These are phyloP conservation scores for Mycalesis mineus DNA, from an alignment of 2,888 invertebrate species.

Conservation along the genomic window DNA sequence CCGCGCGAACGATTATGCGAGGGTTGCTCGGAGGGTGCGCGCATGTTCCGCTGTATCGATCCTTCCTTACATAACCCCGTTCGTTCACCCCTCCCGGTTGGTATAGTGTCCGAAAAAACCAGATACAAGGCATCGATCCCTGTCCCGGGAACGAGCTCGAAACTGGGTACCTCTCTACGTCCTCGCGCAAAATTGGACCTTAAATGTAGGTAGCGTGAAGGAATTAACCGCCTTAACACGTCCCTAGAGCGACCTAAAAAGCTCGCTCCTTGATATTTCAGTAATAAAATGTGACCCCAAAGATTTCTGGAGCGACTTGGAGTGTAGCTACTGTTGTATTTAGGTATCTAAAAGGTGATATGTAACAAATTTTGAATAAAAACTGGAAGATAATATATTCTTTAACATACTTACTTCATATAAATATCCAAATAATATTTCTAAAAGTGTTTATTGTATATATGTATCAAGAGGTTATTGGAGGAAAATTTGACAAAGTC, in stretches of 20 bases:
- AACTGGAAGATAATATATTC: too few species aligned
- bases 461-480: too few species aligned
- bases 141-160: conserved; percentile 47
- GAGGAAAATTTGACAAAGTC: too few species aligned
- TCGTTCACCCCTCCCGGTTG: conserved; percentile 73
- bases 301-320: conserved; percentile 31
- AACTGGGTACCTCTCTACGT: conserved; percentile 30
- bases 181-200: conserved; percentile 28
- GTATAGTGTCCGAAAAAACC: conserved; percentile 78
- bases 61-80: conserved; percentile 70
- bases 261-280: conserved; percentile 35
- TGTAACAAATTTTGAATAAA: background rate
- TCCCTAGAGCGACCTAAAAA: conserved; percentile 37
- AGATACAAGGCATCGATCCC: conserved; percentile 67
- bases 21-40: conserved; percentile 43
- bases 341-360: background rate
- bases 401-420: too few species aligned
- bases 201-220: conserved; percentile 24
- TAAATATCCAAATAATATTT: too few species aligned
- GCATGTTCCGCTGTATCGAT: conserved; percentile 62
- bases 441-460: too few species aligned
- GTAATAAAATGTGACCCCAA: conserved; percentile 36
- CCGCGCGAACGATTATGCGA: conserved; percentile 71
- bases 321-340: conserved; percentile 14
- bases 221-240: conserved; percentile 25